These are phyloP conservation scores for Ceratitis capitata DNA, from an alignment of 1,140 invertebrate genomes.

Conservation along the genomic window DNA sequence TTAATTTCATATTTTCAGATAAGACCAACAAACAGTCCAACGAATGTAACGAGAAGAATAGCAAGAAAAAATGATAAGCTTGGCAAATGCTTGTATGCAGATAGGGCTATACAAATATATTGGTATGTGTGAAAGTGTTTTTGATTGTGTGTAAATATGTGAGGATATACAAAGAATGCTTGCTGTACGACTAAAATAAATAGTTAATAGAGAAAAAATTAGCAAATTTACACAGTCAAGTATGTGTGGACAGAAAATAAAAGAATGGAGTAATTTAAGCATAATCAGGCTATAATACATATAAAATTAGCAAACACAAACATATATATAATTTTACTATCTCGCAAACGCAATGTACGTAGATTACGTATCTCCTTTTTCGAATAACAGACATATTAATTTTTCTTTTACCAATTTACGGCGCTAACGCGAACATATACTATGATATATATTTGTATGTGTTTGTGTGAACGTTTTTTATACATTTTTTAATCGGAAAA, in stretches of 20 bases:
- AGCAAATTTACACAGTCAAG: slow-evolving; percentile 2
- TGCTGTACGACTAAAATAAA: not conserved
- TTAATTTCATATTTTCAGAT: slow-evolving; percentile 11
- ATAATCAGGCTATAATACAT: not conserved
- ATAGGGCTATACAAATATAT: not conserved
- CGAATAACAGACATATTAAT: not conserved
- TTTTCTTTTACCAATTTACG: not conserved
- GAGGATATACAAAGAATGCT: not conserved
- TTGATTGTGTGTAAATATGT: not conserved
- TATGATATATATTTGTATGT: too few species aligned
- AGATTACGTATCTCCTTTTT: not conserved
- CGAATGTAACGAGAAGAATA: not conserved
- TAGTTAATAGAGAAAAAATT: not conserved
- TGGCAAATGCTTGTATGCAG: not conserved
- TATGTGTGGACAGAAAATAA: not conserved
- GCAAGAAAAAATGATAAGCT: not conserved
- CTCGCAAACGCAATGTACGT: not conserved
- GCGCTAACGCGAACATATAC: not conserved
- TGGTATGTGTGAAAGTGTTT: not conserved
- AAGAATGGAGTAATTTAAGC: not conserved
- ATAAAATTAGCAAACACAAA: not conserved
- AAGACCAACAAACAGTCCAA: not conserved
- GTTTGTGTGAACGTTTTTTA: too few species aligned
- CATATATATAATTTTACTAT: not conserved
- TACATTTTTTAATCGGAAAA: too few species aligned